Evolutionary conservation across 2,797 vertebrate species (phyloP), one percentile per base, ranked within the genome.

Genomic region (Argyrosomus regius): DNA sequence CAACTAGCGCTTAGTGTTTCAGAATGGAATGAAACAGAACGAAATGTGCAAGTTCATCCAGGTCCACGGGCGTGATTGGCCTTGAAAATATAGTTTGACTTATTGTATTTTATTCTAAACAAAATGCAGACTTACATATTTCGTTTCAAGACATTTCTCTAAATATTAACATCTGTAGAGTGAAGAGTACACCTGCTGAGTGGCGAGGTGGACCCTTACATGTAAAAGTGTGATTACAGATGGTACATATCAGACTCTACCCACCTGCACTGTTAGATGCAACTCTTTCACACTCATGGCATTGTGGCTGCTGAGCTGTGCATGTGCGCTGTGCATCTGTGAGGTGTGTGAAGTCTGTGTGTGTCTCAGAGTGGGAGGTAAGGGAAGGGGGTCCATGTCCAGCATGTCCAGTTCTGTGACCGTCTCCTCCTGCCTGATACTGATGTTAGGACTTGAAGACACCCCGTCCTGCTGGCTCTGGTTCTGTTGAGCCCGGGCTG

Each of bases 361-460:
- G 65, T 86, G 75, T 84, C 77, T 88, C 67, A 87, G 62, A 72
- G 81, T 49, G 20, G 89, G 59, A 46, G 82, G 59, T 59, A 77
- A 73, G 68, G 93, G 88, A 83, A 92, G 89, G 84, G 96, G 92
- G 71, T 96, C 95, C 87, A 86, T 87, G 68, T 95, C 96, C 83
- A 96, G 86, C 92, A 93, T 94, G 94, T 97, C 94, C 90, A 94
- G 93, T 57, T 95, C 95, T 69, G 79, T 92, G 80, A 93, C 50
- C 3, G 91, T 92, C 81, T 95, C 91, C 13, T 94, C 93, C 74
- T 91, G 86, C 89, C 88, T 82, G 75, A 89, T 85, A 82, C 92
- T 91, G 76, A 91, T 77, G 61, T 83, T 74, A 45, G 88, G 83
- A 77, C 73, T 83, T 14, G 84, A 67, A 50, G 28, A 24, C 46